These are phyloP conservation scores for Phyllotreta cruciferae DNA, from an alignment of 2,888 invertebrate genomes.

Conservation along the genomic window DNA sequence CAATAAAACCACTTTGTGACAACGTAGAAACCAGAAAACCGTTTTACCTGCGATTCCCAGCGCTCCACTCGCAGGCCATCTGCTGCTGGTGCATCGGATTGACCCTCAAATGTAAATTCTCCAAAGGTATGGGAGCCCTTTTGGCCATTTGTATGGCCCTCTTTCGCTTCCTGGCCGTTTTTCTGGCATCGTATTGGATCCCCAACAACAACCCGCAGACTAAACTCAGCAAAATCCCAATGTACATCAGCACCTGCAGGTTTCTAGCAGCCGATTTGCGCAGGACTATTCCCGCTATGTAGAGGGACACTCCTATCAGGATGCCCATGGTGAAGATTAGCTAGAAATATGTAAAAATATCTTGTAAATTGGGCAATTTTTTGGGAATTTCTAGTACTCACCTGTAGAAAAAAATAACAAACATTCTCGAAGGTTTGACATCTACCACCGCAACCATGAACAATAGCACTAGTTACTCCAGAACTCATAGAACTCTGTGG, in stretches of 20 bases:
- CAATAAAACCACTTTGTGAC: neutral
- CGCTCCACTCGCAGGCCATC: constrained; percentile 33
- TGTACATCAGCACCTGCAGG: constrained; percentile 71
- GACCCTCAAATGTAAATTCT: constrained; percentile 46
- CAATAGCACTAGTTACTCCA: constrained; percentile 59
- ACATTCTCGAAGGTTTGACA: constrained; percentile 75
- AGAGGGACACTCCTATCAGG: constrained; percentile 70
- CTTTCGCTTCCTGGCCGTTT: constrained; percentile 51
- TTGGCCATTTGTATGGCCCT: constrained; percentile 51
- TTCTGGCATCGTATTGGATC: constrained; percentile 68
- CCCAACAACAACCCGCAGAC: constrained; percentile 69
- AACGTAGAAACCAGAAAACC: too few relatives aligned
- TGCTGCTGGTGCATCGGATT: constrained; percentile 43
- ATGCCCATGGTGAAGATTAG: constrained; percentile 73
- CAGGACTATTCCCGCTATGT: constrained; percentile 71
- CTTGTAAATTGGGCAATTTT: constrained; percentile 12
- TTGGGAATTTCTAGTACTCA: constrained; percentile 48
- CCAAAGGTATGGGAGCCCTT: constrained; percentile 53
- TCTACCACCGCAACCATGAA: constrained; percentile 73
- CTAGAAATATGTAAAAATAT: constrained; percentile 54
- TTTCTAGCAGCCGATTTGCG: constrained; percentile 70
- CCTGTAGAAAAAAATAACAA: constrained; percentile 74
- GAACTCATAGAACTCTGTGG: constrained; percentile 57
- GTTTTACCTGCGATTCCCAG: constrained; percentile 43
- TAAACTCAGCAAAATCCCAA: constrained; percentile 67